A percentile compares a stretch with the other conserved stretches of the same genome.
Conservation (phyloP, 2,113 vertebrate species). For the Naja naja region DNA sequence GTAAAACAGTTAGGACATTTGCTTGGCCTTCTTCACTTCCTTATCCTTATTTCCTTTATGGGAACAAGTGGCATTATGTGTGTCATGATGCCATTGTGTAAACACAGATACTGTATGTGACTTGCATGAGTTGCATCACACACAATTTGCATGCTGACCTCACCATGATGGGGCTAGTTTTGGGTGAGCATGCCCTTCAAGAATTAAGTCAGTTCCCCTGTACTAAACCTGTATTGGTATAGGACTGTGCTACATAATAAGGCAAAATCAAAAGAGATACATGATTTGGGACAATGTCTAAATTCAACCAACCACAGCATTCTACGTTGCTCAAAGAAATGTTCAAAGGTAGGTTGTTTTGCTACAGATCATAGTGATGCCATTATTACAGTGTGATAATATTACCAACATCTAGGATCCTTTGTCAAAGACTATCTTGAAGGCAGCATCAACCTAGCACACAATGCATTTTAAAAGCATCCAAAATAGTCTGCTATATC, state of each 20-base stretch:
- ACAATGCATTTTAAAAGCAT: not conserved
- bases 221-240: not conserved
- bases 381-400: not conserved
- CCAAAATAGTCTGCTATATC: not conserved
- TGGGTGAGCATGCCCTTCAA: not conserved
- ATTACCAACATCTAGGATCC: not conserved
- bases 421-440: not conserved
- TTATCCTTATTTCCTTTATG: not conserved
- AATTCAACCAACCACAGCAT: not conserved
- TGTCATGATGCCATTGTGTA: not conserved
- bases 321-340: not conserved
- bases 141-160: not conserved
- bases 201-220: not conserved
- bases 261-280: not conserved
- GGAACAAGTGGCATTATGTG: not conserved
- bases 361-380: not conserved
- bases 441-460: not conserved
- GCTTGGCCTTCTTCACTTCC: not conserved
- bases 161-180: not conserved
- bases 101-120: not conserved
- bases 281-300: not conserved
- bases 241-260: not conserved
- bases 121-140: not conserved
- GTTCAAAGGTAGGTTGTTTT: not conserved
- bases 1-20: not conserved